Percentiles rank a stretch among this genome's conserved stretches.
phyloP scores from a whole-genome alignment of 2,888 invertebrate genomes.

The Pseudoips prasinana region DNA sequence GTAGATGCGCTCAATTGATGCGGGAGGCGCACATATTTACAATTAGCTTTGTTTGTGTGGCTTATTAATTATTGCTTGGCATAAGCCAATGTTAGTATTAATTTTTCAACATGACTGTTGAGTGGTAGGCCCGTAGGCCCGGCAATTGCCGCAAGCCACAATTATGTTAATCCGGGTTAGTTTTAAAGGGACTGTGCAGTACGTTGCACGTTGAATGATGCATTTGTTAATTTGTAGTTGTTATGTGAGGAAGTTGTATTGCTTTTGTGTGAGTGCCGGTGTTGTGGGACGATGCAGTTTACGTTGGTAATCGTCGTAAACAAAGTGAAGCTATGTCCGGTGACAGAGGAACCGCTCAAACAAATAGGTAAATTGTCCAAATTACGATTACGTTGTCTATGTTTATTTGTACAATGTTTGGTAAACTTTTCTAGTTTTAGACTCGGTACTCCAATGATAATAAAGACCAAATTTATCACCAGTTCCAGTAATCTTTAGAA shows the following conservation, averaged over 20 bases:
- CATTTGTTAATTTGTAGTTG: constrained; percentile 57
- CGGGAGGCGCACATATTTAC: constrained; percentile 74
- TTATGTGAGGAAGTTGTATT: constrained; percentile 59
- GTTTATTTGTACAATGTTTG: no score
- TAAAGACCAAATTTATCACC: no score
- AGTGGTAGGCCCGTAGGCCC: constrained; percentile 58
- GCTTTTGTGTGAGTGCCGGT: constrained; percentile 50
- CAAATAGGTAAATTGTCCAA: constrained; percentile 60
- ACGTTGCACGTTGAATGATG: constrained; percentile 69
- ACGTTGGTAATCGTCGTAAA: constrained; percentile 76
- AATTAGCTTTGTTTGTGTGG: constrained; percentile 72
- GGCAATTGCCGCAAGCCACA: constrained; percentile 62
- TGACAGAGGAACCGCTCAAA: constrained; percentile 63
- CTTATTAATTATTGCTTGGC: constrained; percentile 67
- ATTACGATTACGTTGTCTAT: no score
- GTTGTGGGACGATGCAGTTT: constrained; percentile 71
- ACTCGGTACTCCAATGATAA: no score
- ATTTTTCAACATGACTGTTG: constrained; percentile 59
- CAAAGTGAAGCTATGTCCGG: constrained; percentile 72
- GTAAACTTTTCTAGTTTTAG: no score
- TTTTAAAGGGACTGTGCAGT: constrained; percentile 63
- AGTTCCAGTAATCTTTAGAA: no score
- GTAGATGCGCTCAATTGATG: constrained; percentile 69
- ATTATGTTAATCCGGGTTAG: constrained; percentile 76
- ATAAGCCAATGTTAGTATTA: constrained; percentile 62